These are phyloP conservation scores for Melospiza melodia DNA, from an alignment of 2,113 vertebrate species.

Conservation along the genomic window DNA sequence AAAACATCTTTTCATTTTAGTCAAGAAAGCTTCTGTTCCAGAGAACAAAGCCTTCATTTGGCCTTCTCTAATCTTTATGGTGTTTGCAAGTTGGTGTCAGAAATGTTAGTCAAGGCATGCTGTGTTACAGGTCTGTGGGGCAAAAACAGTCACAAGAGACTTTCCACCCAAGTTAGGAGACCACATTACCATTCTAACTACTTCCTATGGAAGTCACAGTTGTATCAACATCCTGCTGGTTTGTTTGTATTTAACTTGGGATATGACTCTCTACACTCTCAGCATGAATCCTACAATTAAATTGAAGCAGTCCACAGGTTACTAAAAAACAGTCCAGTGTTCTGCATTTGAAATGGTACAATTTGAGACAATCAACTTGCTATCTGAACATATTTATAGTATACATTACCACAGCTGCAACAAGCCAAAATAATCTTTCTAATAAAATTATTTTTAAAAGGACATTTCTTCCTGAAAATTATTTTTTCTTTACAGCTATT, in stretches of 20 bases:
- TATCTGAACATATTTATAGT: background rate
- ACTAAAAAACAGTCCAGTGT: conserved; percentile 30
- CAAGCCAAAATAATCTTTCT: background rate
- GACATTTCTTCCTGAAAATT: background rate
- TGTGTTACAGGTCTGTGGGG: conserved; percentile 65
- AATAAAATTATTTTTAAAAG: background rate
- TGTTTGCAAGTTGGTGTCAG: conserved; percentile 76
- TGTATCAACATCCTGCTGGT: conserved; percentile 79
- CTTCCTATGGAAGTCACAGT: conserved; percentile 77
- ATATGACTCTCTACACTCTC: conserved; percentile 69
- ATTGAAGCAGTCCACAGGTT: conserved; percentile 61
- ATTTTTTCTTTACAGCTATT: background rate
- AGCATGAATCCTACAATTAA: conserved; percentile 74
- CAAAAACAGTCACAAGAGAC: conserved; percentile 64
- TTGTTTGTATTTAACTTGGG: conserved; percentile 77
- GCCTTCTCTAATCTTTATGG: conserved; percentile 70
- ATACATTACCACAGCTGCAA: background rate
- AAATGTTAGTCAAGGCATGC: conserved; percentile 73
- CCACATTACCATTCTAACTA: conserved; percentile 72
- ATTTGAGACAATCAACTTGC: conserved; percentile 10
- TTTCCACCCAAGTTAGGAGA: conserved; percentile 66
- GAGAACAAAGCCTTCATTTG: conserved; percentile 71
- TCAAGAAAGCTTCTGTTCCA: conserved; percentile 63
- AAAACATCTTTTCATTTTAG: conserved; percentile 60
- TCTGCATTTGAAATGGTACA: background rate